These are phyloP conservation scores for Hipparchia semele DNA, from an alignment of 2,888 invertebrate species.

Conservation along the genomic window DNA sequence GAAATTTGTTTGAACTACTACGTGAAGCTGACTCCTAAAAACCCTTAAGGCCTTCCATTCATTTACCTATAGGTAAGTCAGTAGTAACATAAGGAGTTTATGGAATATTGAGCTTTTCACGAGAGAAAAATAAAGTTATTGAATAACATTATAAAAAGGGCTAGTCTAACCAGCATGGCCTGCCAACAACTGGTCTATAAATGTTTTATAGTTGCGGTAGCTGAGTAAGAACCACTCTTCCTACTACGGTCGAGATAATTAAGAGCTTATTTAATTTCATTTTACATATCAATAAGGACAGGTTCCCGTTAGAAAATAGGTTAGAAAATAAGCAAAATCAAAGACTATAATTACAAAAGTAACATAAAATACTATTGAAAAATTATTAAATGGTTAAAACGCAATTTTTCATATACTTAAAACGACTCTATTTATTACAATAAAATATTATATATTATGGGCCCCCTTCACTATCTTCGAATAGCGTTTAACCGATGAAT, in stretches of 20 bases:
- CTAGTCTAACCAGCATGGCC: conserved; percentile 54
- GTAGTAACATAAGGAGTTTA: conserved; percentile 39
- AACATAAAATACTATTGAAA: neutral
- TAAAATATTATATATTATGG: too few species aligned
- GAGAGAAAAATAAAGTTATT: neutral
- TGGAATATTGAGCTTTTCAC: neutral
- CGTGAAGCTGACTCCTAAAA: conserved; percentile 61
- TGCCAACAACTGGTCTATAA: conserved; percentile 73
- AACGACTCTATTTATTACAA: too few species aligned
- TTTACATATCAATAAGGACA: conserved; percentile 31
- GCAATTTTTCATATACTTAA: too few species aligned
- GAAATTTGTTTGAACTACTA: conserved; percentile 75
- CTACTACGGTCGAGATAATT: conserved; percentile 49
- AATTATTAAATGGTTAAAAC: neutral
- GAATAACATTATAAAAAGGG: conserved; percentile 8
- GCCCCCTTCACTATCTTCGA: too few species aligned
- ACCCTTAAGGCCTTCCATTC: conserved; percentile 46
- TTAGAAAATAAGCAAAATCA: neutral
- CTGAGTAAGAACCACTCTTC: conserved; percentile 49
- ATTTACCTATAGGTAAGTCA: conserved; percentile 62
- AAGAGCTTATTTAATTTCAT: conserved; percentile 41
- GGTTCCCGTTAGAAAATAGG: neutral
- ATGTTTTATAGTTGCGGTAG: conserved; percentile 61
- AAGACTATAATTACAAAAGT: neutral
- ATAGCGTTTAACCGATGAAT: too few species aligned